These are phyloP conservation scores for Lichenostomus cassidix DNA, from an alignment of 2,113 vertebrate species.

Conservation along the genomic window DNA sequence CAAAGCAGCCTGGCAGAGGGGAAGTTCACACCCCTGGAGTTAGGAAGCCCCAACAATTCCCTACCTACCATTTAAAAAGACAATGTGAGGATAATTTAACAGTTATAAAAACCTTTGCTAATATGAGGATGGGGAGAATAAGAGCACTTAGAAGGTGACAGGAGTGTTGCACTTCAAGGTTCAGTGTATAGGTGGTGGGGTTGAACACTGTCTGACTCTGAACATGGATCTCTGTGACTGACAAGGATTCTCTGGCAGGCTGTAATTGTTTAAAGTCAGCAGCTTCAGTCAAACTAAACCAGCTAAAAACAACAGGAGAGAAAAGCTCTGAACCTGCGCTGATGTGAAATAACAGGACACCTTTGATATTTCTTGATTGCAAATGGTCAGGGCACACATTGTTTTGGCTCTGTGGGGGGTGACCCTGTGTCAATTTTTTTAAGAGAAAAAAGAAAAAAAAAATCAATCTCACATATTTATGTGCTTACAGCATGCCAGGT, in stretches of 20 bases:
- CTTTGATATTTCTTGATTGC: background rate
- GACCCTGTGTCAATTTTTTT: background rate
- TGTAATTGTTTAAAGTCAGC: conserved; percentile 22
- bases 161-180: background rate
- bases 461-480: background rate
- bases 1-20: background rate
- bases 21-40: background rate
- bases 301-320: conserved; percentile 4
- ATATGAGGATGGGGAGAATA: background rate
- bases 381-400: background rate
- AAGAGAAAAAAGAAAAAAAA: background rate
- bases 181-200: background rate
- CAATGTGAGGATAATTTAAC: background rate
- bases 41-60: background rate
- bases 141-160: conserved; percentile 41
- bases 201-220: background rate
- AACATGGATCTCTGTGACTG: background rate
- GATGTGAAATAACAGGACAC: background rate
- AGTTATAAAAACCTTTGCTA: background rate
- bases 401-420: background rate
- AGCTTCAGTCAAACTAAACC: conserved; percentile 28
- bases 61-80: background rate
- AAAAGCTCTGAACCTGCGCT: background rate
- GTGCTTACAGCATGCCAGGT: background rate
- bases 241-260: conserved; percentile 5